Percentiles rank a stretch among this genome's conserved stretches.
phyloP scores from a whole-genome alignment of 2,113 vertebrate genomes.

The Cyphomyrus discorhynchus region DNA sequence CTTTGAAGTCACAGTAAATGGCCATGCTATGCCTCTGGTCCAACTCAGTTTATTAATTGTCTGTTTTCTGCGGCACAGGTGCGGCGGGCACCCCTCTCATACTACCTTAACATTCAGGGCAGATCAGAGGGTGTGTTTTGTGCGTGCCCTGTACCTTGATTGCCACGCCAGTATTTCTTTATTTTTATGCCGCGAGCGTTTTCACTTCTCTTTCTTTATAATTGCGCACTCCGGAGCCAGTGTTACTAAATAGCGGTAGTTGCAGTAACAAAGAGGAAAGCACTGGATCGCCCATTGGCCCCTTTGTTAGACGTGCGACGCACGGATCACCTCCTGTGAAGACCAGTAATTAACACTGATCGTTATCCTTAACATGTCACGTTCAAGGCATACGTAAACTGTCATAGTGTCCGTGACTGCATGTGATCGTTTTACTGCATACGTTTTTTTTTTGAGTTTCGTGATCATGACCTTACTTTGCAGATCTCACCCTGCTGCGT shows the following conservation, averaged over 20 bases:
- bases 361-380: neutral
- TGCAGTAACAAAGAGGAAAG: constrained; percentile 45
- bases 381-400: neutral
- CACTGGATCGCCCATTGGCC: constrained; percentile 26
- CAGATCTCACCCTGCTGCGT: neutral
- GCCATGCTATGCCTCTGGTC: neutral
- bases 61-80: constrained; percentile 38
- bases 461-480: neutral
- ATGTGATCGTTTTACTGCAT: neutral
- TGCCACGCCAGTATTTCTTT: neutral
- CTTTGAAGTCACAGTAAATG: neutral
- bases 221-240: neutral
- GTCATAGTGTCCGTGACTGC: neutral
- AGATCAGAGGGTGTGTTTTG: neutral
- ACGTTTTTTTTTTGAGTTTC: neutral
- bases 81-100: constrained; percentile 22
- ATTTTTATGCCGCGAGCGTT: neutral
- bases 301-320: constrained; percentile 41
- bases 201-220: constrained; percentile 19
- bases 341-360: neutral
- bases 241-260: constrained; percentile 18
- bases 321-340: neutral
- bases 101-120: neutral
- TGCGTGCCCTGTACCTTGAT: neutral
- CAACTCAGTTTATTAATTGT: constrained; percentile 21